Conservation (phyloP, 2,113 vertebrate genomes). For the Typhlomys cinereus region DNA sequence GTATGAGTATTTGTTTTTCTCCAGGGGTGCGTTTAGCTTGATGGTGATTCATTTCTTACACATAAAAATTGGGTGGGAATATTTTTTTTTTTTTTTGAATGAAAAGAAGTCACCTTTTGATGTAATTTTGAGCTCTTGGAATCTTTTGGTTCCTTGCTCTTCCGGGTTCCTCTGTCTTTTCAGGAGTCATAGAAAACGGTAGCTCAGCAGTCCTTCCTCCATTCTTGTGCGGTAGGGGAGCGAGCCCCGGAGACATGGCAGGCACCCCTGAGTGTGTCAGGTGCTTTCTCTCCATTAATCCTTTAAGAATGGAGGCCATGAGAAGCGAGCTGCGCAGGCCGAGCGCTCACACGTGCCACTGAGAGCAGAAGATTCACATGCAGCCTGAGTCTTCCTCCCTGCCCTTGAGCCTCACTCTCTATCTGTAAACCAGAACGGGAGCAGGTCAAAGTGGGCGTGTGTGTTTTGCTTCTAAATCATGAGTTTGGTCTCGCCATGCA, state of each 20-base stretch:
- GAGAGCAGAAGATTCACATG: neutral
- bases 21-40: neutral
- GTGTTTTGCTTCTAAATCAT: conserved; percentile 37
- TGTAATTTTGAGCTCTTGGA: too few relatives aligned
- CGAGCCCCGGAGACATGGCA: neutral
- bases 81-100: neutral
- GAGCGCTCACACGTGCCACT: neutral
- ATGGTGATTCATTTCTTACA: conserved; percentile 33
- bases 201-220: neutral
- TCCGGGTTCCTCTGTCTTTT: neutral
- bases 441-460: neutral
- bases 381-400: neutral
- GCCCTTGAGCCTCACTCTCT: neutral
- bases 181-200: neutral
- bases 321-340: neutral
- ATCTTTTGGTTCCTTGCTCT: neutral
- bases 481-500: neutral
- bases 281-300: too few relatives aligned
- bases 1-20: conserved; percentile 36
- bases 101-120: neutral
- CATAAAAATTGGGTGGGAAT: neutral
- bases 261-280: neutral
- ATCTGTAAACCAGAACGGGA: conserved; percentile 7
- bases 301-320: neutral
- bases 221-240: too few relatives aligned